phyloP scores from a whole-genome alignment of 2,797 vertebrate species.

The Hirundo rustica region DNA sequence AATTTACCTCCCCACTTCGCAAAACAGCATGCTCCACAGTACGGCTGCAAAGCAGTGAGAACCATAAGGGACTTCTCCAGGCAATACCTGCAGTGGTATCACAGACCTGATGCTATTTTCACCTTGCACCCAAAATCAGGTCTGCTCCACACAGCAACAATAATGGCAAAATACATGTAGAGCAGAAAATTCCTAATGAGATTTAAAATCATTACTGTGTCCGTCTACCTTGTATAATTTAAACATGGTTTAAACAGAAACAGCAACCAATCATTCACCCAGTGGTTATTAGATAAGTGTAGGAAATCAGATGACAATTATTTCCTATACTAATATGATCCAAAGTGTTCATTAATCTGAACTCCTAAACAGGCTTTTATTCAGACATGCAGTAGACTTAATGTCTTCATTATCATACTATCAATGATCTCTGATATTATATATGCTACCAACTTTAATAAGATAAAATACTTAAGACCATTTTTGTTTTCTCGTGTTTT shows the following conservation, averaged over 20 bases:
- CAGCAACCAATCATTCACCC: neutral
- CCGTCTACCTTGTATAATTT: neutral
- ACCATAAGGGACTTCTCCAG: neutral
- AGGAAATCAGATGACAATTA: constrained; percentile 28
- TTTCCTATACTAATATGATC: neutral
- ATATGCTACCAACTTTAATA: neutral
- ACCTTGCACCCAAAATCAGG: neutral
- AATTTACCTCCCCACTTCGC: neutral
- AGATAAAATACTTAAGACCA: neutral
- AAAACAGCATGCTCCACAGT: neutral
- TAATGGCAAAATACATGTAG: neutral
- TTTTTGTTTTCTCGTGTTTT: neutral
- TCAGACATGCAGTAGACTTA: neutral
- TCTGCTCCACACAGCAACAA: neutral
- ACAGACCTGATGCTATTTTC: neutral
- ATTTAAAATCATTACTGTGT: neutral
- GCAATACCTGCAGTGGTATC: neutral
- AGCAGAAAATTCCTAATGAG: neutral
- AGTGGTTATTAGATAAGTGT: neutral
- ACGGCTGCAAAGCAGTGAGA: neutral
- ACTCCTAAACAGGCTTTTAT: neutral
- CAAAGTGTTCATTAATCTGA: neutral
- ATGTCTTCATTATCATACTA: neutral
- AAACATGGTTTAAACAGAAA: neutral
- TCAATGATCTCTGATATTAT: neutral